Evolutionary conservation across 1,140 invertebrate species (phyloP), one percentile per base, ranked within the genome.

Genomic region (Trachymyrmex cornetzi): DNA sequence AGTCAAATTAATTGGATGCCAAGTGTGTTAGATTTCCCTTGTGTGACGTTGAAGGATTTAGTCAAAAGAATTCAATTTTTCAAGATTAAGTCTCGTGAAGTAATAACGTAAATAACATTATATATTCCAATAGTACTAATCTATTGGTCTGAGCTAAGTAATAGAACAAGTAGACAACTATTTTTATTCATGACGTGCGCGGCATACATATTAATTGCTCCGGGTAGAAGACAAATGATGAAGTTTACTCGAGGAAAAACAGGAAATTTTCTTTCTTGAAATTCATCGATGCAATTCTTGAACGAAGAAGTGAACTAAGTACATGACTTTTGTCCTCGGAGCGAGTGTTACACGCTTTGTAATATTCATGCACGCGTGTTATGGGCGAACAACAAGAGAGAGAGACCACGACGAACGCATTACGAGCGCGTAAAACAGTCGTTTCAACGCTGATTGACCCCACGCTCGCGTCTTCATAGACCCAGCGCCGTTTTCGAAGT

Each of bases 351-450:
- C 4, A 12, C 38, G 19, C 14, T 50, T 34, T 24, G 14, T 30
- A n/a, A 48, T 19, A 16, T 44, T 57, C 34, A 34, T 80, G 24
- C 14, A 24, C 14, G 19, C 14, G 27, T 16, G 19, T 77, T 27
- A n/a, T 34, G n/a, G 38, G n/a, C 19, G 11, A 27, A 14, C 14
- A 30, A 63, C 75, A 24, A 53, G 19, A 44, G 38, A 44, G 38
- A 44, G 38, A 44, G 38, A 82, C 11, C 38, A 19, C 50, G 64
- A 34, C 67, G 55, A 61, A 27, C 24, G 80, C 55, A 48, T 74
- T 84, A 84, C 27, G 80, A 63, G 69, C 80, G 24, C 69, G n/a
- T 75, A 75, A 84, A 84, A 74, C 38, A 27, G 24, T 50, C 69
- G 24, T 75, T 61, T 11, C 69, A 38, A 5, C 22, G 27, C 27